A percentile compares a stretch with the other conserved stretches of the same genome.
phyloP scores from a whole-genome alignment of 2,113 vertebrate species.

The Nicator chloris region DNA sequence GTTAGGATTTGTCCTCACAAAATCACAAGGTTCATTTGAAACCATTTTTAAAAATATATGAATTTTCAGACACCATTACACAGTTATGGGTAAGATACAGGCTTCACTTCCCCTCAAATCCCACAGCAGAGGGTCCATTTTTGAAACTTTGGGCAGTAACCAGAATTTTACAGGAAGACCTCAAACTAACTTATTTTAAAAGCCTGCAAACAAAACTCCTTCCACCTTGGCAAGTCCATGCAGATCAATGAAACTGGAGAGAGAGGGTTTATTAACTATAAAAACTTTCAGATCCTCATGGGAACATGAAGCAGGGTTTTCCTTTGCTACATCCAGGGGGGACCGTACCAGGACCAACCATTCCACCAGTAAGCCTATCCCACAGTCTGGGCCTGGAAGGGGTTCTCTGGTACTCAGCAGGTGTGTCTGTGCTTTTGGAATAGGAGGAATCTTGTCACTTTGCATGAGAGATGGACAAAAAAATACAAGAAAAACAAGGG shows the following conservation, averaged over 20 bases:
- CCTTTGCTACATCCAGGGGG: not conserved
- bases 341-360: too few relatives aligned
- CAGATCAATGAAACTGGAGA: slow-evolving; percentile 53
- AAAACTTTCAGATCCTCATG: not conserved
- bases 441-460: not conserved
- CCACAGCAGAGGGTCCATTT: not conserved
- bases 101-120: not conserved
- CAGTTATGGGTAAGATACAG: not conserved
- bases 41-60: not conserved
- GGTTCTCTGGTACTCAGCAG: not conserved
- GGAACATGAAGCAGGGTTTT: not conserved
- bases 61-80: not conserved
- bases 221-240: slow-evolving; percentile 45
- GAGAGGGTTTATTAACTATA: not conserved
- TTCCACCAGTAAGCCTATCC: not conserved
- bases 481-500: not conserved
- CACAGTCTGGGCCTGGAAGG: not conserved
- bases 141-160: not conserved
- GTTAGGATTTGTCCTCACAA: not conserved
- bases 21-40: not conserved
- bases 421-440: not conserved
- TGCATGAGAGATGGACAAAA: not conserved
- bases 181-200: slow-evolving; percentile 57
- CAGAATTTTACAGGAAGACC: not conserved
- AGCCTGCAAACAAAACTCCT: slow-evolving; percentile 56